Conservation (phyloP, 2,888 invertebrate species). For the Rhagonycha lutea region DNA sequence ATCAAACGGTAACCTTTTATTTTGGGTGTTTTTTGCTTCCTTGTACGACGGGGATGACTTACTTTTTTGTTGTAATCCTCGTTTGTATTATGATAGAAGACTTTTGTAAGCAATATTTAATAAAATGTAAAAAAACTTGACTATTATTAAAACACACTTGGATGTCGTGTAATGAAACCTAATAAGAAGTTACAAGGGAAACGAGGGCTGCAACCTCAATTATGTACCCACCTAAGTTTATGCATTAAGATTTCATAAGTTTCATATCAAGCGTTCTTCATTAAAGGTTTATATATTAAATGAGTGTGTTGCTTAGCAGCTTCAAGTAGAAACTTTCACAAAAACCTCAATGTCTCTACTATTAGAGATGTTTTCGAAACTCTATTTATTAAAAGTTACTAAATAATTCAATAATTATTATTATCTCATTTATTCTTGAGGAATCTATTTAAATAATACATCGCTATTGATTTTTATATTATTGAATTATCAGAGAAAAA, state of each 20-base stretch:
- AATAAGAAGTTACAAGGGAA: constrained; percentile 28
- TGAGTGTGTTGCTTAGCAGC: constrained; percentile 9
- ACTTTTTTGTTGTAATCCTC: not conserved
- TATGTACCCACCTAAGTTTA: constrained; percentile 29
- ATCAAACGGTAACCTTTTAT: not conserved
- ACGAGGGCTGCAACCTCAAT: constrained; percentile 21
- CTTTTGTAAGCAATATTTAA: not conserved
- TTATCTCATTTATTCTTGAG: not conserved
- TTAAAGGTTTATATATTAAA: constrained; percentile 31
- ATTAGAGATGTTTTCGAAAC: not conserved
- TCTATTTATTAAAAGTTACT: not conserved
- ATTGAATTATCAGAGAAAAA: not conserved
- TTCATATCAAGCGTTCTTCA: constrained; percentile 30
- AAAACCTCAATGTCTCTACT: not conserved
- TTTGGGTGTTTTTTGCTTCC: not conserved
- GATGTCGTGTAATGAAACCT: constrained; percentile 25
- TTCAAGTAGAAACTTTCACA: not conserved
- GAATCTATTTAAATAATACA: not conserved
- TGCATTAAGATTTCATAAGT: constrained; percentile 30
- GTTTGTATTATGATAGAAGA: not conserved
- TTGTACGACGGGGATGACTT: not conserved
- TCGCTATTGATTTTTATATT: not conserved
- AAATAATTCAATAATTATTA: not conserved
- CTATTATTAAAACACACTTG: constrained; percentile 22
- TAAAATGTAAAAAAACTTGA: constrained; percentile 10